Evolutionary conservation across 2,888 invertebrate species (phyloP).

Genomic region (Tetropium fuscum): DNA sequence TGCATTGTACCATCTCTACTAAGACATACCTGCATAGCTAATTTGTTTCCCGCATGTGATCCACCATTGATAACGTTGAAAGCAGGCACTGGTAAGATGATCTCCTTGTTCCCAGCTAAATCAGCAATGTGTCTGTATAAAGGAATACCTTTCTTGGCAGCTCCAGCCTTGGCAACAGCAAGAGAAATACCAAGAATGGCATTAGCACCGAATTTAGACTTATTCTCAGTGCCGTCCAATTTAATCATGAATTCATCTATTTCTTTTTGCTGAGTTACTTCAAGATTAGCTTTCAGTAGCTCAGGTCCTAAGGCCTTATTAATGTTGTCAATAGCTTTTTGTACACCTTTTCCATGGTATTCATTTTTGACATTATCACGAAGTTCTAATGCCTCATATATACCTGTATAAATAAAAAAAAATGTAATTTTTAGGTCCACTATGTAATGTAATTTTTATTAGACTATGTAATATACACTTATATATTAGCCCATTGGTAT

Average conservation of each 20-base stretch:
- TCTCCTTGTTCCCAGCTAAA: conserved; percentile 89
- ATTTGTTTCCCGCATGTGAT: conserved; percentile 98
- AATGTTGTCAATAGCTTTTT: conserved; percentile 93
- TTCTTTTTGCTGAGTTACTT: conserved; percentile 90
- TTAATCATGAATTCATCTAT: conserved; percentile 89
- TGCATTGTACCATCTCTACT: no score
- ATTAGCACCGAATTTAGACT: conserved; percentile 96
- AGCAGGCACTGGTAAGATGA: conserved; percentile 96
- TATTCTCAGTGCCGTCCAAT: conserved; percentile 98
- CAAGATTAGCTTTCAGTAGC: conserved; percentile 81
- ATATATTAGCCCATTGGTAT: no score
- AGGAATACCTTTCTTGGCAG: conserved; percentile 91
- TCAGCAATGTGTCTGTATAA: conserved; percentile 95
- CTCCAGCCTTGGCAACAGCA: conserved; percentile 97
- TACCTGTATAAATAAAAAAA: conserved; percentile 66
- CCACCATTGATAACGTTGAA: conserved; percentile 99
- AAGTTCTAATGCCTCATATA: conserved; percentile 97
- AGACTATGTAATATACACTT: no score
- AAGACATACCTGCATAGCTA: conserved; percentile 88
- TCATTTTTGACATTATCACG: conserved; percentile 90
- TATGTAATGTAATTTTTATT: no score
- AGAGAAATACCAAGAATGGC: conserved; percentile 97
- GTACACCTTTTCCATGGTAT: conserved; percentile 97
- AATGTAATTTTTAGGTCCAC: not conserved
- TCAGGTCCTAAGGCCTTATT: conserved; percentile 85